These are phyloP conservation scores for Botia kubotai DNA, from an alignment of 2,797 vertebrate genomes.

Conservation along the genomic window DNA sequence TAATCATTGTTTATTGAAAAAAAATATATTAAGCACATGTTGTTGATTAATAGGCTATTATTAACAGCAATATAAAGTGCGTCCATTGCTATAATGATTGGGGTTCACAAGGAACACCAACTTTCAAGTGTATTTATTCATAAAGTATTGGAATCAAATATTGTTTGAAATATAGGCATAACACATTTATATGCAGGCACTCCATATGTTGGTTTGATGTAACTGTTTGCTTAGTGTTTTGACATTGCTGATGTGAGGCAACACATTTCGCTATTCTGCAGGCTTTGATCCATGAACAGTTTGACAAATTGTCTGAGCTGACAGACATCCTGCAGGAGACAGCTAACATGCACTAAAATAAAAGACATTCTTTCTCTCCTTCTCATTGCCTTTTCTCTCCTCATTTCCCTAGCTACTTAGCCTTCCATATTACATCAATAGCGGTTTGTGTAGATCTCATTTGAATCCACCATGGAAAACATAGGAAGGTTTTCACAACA, in stretches of 20 bases:
- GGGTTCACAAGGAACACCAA: too few species aligned
- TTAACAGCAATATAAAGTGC: not conserved
- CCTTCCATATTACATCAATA: not conserved
- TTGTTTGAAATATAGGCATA: not conserved
- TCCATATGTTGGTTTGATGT: constrained; percentile 38
- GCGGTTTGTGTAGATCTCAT: not conserved
- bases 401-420: constrained; percentile 24
- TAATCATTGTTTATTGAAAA: too few species aligned
- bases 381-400: constrained; percentile 27
- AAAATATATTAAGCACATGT: too few species aligned
- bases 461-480: not conserved
- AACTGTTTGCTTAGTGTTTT: constrained; percentile 30
- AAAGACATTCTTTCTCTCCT: constrained; percentile 49
- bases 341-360: constrained; percentile 50
- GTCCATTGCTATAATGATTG: too few species aligned
- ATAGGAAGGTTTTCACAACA: too few species aligned
- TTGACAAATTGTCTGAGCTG: constrained; percentile 24
- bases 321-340: constrained; percentile 50
- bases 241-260: constrained; percentile 46
- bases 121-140: not conserved
- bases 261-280: constrained; percentile 34
- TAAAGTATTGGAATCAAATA: not conserved
- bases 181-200: not conserved
- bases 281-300: constrained; percentile 54
- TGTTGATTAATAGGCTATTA: too few species aligned